Conservation (phyloP, 2,888 invertebrate species). For the Gibbula magus region DNA sequence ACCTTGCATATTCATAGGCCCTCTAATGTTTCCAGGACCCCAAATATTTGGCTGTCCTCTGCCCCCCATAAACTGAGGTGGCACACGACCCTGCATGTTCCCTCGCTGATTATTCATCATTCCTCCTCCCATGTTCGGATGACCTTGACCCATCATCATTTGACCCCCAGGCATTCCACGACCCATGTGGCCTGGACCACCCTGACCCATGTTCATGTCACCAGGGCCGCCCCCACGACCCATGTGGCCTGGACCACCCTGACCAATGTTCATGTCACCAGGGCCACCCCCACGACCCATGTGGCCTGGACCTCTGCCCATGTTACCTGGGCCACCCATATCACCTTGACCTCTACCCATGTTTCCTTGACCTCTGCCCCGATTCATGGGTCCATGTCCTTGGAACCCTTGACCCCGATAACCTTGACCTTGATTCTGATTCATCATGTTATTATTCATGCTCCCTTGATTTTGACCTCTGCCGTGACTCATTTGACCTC, state of each 20-base stretch:
- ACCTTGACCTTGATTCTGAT: neutral
- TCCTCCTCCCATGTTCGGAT: neutral
- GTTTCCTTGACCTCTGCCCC: neutral
- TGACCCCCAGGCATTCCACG: neutral
- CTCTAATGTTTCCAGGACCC: neutral
- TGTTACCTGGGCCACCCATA: too few relatives aligned
- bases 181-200: neutral
- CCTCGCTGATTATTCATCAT: neutral
- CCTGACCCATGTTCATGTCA: neutral
- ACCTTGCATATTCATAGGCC: neutral
- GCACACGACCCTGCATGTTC: neutral
- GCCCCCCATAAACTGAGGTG: neutral
- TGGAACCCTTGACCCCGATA: neutral
- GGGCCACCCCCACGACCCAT: too few relatives aligned
- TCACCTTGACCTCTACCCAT: neutral
- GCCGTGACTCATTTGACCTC: neutral
- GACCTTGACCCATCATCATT: constrained; percentile 1
- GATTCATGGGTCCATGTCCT: neutral
- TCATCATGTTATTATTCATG: neutral
- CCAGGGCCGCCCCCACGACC: too few relatives aligned
- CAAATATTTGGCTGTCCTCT: neutral
- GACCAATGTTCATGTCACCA: neutral
- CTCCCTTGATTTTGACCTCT: neutral
- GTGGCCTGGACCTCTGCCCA: too few relatives aligned
- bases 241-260: neutral